phyloP scores from a whole-genome alignment of 2,888 invertebrate species.

The Ectropis crepuscularia region DNA sequence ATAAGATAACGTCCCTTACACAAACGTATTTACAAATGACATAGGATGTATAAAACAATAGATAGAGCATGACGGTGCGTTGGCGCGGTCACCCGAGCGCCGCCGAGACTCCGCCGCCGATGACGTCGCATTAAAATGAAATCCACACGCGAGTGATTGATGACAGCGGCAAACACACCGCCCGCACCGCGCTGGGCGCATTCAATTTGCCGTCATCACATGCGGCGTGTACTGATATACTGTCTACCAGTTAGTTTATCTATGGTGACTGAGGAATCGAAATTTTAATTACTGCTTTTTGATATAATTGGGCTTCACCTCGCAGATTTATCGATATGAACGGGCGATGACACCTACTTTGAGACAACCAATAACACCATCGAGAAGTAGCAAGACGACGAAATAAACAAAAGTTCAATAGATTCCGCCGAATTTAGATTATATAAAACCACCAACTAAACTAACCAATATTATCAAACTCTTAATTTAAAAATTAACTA shows the following conservation, averaged over 20 bases:
- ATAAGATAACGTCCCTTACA: background rate
- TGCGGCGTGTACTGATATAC: constrained; percentile 21
- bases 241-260: constrained; percentile 10
- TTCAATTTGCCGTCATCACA: constrained; percentile 76
- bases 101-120: constrained; percentile 61
- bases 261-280: background rate
- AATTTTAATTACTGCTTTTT: background rate
- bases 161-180: constrained; percentile 77
- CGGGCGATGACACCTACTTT: too few species aligned
- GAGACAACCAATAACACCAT: too few species aligned
- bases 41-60: constrained; percentile 53
- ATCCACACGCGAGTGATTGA: constrained; percentile 82
- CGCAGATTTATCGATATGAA: too few species aligned
- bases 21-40: background rate
- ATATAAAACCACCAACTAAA: too few species aligned
- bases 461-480: too few species aligned
- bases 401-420: too few species aligned
- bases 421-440: too few species aligned
- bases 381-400: too few species aligned
- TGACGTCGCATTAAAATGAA: constrained; percentile 83
- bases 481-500: too few species aligned
- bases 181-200: constrained; percentile 73
- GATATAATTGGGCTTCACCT: background rate
- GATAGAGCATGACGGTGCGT: constrained; percentile 58
- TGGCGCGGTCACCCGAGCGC: constrained; percentile 63